Evolutionary conservation across 2,797 vertebrate species (phyloP), one percentile per base, ranked within the genome.

Genomic region (Pelodytes ibericus): DNA sequence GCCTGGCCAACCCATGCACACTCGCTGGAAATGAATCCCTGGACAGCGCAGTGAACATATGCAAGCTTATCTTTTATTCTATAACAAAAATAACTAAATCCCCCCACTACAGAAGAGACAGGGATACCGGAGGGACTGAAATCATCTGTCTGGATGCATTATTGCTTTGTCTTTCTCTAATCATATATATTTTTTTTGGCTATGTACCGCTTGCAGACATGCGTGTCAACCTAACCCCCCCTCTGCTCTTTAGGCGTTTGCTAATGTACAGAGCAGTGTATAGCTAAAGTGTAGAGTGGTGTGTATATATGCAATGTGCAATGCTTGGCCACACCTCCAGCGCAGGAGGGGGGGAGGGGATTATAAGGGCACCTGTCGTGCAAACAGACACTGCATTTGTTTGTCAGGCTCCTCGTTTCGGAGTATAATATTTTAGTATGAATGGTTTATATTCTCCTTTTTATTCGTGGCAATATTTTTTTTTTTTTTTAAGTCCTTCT

Each of bases 381-480:
- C 66, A 63, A 36, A 15, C 31, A 25, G 65, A 61, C 68, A 30
- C 8, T 53, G 47, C 53, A 30, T 67, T 62, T 11, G 71, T 44
- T 44, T 70, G 44, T 20, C 49, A 8, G 20, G 49, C 49, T 51
- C 66, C 62, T 64, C 27, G 65, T 72, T 49, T 72, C 69, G 61
- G 63, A 51, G 51, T 61, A 66, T 39, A 65, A 65, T 59, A 60
- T 72, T 25, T 79, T 71, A 0, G 0, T 15, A 8, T 1, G n/a
- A 61, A 29, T 6, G 15, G 69, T 44, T 44, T 82, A 39, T 68
- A 74, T 67, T 74, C 56, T 58, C 15, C 64, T 41, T 36, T 67
- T 60, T 60, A 31, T 60, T 81, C 82, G 68, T 53, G 72, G 66
- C 47, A 59, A 74, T 84, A 84, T 84, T 79, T 44, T n/a, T n/a